These are phyloP conservation scores for Artemia franciscana DNA, from an alignment of 1,140 invertebrate genomes.

Conservation along the genomic window DNA sequence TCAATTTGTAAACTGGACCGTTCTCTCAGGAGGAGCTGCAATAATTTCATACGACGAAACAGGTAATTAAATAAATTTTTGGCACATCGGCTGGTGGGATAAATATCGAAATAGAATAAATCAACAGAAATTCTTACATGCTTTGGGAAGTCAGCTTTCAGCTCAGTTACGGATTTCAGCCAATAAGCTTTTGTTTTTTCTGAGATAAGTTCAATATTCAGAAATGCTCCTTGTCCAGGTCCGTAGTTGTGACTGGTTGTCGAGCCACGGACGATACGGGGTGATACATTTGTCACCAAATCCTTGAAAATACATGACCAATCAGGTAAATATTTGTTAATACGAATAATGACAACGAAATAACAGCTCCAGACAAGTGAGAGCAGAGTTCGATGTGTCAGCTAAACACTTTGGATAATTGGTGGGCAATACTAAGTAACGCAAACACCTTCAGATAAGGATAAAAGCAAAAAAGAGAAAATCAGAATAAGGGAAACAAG, in stretches of 20 bases:
- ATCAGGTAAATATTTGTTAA: too few relatives aligned
- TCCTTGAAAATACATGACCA: slow-evolving; percentile 50
- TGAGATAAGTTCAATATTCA: slow-evolving; percentile 95
- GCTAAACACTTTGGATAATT: too few relatives aligned
- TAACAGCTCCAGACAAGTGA: too few relatives aligned
- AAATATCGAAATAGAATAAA: background rate
- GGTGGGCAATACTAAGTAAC: too few relatives aligned
- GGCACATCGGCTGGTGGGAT: too few relatives aligned
- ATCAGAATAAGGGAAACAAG: too few relatives aligned
- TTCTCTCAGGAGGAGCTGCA: background rate
- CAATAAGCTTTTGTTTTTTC: slow-evolving; percentile 88
- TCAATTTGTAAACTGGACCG: too few relatives aligned
- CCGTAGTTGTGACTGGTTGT: slow-evolving; percentile 78
- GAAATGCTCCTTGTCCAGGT: slow-evolving; percentile 77
- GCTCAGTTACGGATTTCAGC: slow-evolving; percentile 61
- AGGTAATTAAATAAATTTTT: background rate
- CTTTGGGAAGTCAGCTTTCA: slow-evolving; percentile 74
- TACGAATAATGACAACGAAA: too few relatives aligned
- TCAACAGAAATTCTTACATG: slow-evolving; percentile 29
- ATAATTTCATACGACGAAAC: background rate
- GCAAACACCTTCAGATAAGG: too few relatives aligned
- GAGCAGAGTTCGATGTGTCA: too few relatives aligned
- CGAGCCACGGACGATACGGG: slow-evolving; percentile 74
- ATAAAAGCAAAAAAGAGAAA: too few relatives aligned
- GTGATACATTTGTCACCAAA: slow-evolving; percentile 85